Evolutionary conservation across 2,113 vertebrate species (phyloP), one percentile per base, ranked within the genome.

Genomic region (Aix galericulata): DNA sequence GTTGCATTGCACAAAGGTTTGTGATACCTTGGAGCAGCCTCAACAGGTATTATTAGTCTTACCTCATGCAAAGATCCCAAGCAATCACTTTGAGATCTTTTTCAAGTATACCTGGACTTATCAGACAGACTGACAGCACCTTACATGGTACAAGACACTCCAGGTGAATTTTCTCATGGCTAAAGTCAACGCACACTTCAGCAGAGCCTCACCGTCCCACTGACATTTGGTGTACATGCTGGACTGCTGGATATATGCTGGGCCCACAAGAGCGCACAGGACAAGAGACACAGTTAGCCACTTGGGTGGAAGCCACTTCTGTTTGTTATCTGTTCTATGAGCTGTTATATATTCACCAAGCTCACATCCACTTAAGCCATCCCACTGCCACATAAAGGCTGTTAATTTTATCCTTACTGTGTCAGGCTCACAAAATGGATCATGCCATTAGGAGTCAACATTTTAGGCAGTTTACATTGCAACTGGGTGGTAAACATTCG

Each of bases 371-470:
- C 31, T 50, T 55, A n/a, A 50, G 73, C 31, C 74, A 50, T n/a
- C 36, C 55, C 36, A 25, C 16, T 34, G 20, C 38, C 44, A 38
- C 44, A 25, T 17, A 15, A 67, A 40, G 27, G 58, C 25, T 26
- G 7, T 12, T 59, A 31, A 26, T 13, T 34, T 40, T 53, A 40
- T 42, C n/a, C 10, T 38, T 23, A 44, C 46, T 55, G 60, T 42
- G 60, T 38, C 44, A 27, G 26, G 20, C 18, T 40, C 44, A 20
- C 21, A n/a, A 50, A 50, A 52, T 27, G 15, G 34, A 52, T 11
- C 4, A 25, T 56, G 68, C 14, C 1, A 0, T 2, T 27, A 62
- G n/a, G 8, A 38, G 17, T 6, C 13, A 6, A 38, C 38, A 13
- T 48, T 52, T 5, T 13, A 34, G 36, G 63, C 17, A 11, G 22